Percentiles rank a stretch among this genome's conserved stretches.
Evolutionary conservation across 2,113 vertebrate genomes (phyloP).

Genomic region (Tachysurus vachellii): DNA sequence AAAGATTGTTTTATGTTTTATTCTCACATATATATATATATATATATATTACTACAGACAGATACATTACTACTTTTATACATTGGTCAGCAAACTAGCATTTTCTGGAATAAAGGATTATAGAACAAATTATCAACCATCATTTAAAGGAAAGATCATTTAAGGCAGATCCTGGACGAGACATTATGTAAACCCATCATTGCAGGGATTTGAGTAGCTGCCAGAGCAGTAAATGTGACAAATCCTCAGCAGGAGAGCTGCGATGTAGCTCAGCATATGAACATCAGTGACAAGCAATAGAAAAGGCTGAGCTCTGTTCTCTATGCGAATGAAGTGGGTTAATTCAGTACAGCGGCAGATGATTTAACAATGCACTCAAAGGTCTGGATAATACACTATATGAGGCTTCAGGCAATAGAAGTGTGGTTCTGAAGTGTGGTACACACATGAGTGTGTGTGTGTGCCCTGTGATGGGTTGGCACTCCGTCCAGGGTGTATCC

Average conservation of each 20-base stretch:
- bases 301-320: conserved; percentile 55
- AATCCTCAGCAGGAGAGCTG: conserved; percentile 48
- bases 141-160: not conserved
- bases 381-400: not conserved
- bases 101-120: not conserved
- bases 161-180: not conserved
- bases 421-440: conserved; percentile 14
- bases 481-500: too few species aligned
- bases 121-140: not conserved
- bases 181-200: not conserved
- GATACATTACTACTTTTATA: too few species aligned
- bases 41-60: too few species aligned
- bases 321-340: conserved; percentile 56
- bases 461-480: too few species aligned
- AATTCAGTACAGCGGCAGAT: conserved; percentile 39
- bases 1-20: too few species aligned
- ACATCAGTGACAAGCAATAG: conserved; percentile 51
- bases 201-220: conserved; percentile 20
- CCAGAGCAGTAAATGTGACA: conserved; percentile 55
- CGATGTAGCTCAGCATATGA: conserved; percentile 49
- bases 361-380: conserved; percentile 28
- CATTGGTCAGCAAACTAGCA: not conserved
- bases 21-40: too few species aligned
- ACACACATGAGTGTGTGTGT: too few species aligned
- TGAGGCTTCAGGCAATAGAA: conserved; percentile 9